These are phyloP conservation scores for Cetonia aurata DNA, from an alignment of 2,888 invertebrate genomes.

Conservation along the genomic window DNA sequence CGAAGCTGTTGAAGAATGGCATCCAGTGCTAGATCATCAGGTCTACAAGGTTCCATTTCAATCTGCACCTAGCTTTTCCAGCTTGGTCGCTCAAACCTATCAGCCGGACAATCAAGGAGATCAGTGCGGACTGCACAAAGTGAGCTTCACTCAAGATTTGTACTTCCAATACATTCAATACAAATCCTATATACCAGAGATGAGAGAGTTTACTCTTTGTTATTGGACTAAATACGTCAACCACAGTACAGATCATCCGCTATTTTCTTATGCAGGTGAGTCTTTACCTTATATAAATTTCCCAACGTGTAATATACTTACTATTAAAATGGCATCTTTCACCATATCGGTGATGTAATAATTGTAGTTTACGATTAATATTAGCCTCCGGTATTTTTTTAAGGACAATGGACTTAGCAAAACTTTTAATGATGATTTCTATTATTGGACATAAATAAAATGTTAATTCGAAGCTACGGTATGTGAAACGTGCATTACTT, in stretches of 20 bases:
- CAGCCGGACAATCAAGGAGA: slow-evolving; percentile 50
- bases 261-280: slow-evolving; percentile 87
- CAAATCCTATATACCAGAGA: slow-evolving; percentile 77
- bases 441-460: too few species aligned
- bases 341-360: too few species aligned
- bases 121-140: slow-evolving; percentile 70
- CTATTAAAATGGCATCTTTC: not conserved
- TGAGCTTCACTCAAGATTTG: slow-evolving; percentile 71
- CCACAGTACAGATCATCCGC: slow-evolving; percentile 84
- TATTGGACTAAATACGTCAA: slow-evolving; percentile 87
- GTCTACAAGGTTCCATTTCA: slow-evolving; percentile 55
- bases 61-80: slow-evolving; percentile 47
- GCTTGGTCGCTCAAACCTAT: slow-evolving; percentile 50
- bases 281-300: slow-evolving; percentile 47
- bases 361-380: too few species aligned
- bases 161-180: slow-evolving; percentile 81
- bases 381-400: too few species aligned
- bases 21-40: slow-evolving; percentile 67
- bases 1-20: slow-evolving; percentile 68
- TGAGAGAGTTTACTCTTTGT: slow-evolving; percentile 87
- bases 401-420: too few species aligned
- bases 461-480: too few species aligned
- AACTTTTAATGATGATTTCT: too few species aligned
- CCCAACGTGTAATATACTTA: too few species aligned
- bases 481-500: too few species aligned